These are phyloP conservation scores for Drosophila baimaii DNA, from an alignment of 1,140 invertebrate species.

Conservation along the genomic window DNA sequence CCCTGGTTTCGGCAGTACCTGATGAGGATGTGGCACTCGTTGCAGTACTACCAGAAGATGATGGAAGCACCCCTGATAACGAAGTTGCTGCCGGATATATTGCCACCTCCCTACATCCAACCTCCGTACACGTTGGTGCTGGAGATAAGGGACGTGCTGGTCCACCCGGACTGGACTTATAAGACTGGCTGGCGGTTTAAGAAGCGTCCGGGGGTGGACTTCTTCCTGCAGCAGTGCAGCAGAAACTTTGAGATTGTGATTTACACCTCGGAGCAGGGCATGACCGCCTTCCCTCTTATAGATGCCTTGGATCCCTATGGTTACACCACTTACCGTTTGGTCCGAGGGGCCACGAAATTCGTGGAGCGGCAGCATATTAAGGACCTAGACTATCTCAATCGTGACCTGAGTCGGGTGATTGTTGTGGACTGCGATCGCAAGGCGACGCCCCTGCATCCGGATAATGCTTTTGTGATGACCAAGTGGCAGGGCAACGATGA, in stretches of 20 bases:
- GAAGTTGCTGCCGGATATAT: slow-evolving; percentile 96
- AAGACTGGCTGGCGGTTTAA: slow-evolving; percentile 94
- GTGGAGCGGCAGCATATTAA: slow-evolving; percentile 97
- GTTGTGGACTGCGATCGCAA: slow-evolving; percentile 97
- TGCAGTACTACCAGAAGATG: slow-evolving; percentile 92
- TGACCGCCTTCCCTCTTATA: slow-evolving; percentile 96
- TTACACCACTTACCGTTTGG: slow-evolving; percentile 94
- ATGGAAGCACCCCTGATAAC: slow-evolving; percentile 97
- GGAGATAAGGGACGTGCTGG: slow-evolving; percentile 97
- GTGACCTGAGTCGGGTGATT: slow-evolving; percentile 97
- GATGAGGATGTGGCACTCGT: slow-evolving; percentile 89
- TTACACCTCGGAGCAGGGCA: slow-evolving; percentile 95
- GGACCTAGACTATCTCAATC: slow-evolving; percentile 96
- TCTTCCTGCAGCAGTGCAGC: slow-evolving; percentile 95
- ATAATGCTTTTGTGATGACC: slow-evolving; percentile 94
- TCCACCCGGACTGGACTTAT: slow-evolving; percentile 99
- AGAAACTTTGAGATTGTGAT: slow-evolving; percentile 98
- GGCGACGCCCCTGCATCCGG: slow-evolving; percentile 93
- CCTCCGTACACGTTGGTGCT: slow-evolving; percentile 98
- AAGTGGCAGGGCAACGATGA: slow-evolving; percentile 97
- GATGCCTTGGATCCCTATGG: slow-evolving; percentile 96
- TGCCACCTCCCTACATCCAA: slow-evolving; percentile 96
- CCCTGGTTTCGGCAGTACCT: slow-evolving; percentile 89
- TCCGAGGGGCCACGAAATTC: slow-evolving; percentile 97
- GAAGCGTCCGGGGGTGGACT: slow-evolving; percentile 98